Evolutionary conservation across 2,888 invertebrate genomes (phyloP).

Genomic region (Heliconius charithonia): DNA sequence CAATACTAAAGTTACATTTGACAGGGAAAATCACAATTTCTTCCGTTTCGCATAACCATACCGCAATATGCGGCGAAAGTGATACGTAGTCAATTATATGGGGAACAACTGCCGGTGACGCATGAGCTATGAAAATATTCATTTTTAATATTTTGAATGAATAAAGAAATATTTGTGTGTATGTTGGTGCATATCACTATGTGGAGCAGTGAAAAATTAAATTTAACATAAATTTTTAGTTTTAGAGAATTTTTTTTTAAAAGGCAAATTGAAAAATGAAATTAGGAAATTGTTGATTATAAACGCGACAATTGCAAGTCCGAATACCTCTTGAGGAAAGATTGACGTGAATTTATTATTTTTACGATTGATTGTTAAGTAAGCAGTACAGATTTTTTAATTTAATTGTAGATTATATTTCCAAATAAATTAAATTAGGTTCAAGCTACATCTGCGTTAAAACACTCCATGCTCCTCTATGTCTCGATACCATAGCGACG

Average conservation of each 20-base stretch:
- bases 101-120: slow-evolving; percentile 22
- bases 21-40: not conserved
- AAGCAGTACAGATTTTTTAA: too few relatives aligned
- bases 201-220: not conserved
- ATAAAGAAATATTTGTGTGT: not conserved
- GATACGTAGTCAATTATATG: slow-evolving; percentile 28
- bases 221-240: not conserved
- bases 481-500: not conserved
- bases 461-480: too few relatives aligned
- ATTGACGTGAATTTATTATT: too few relatives aligned
- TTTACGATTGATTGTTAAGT: too few relatives aligned
- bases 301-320: too few relatives aligned
- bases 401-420: too few relatives aligned
- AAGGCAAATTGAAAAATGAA: too few relatives aligned
- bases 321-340: too few relatives aligned
- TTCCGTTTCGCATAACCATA: not conserved
- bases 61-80: slow-evolving; percentile 20
- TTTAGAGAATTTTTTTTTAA: too few relatives aligned
- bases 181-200: not conserved
- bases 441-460: too few relatives aligned
- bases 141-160: slow-evolving; percentile 22
- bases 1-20: not conserved
- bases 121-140: slow-evolving; percentile 27
- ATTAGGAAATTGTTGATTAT: too few relatives aligned
- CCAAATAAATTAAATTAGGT: too few relatives aligned